phyloP scores from a whole-genome alignment of 92 coral and sea anemone genomes.

The Parazoanthus darwini region DNA sequence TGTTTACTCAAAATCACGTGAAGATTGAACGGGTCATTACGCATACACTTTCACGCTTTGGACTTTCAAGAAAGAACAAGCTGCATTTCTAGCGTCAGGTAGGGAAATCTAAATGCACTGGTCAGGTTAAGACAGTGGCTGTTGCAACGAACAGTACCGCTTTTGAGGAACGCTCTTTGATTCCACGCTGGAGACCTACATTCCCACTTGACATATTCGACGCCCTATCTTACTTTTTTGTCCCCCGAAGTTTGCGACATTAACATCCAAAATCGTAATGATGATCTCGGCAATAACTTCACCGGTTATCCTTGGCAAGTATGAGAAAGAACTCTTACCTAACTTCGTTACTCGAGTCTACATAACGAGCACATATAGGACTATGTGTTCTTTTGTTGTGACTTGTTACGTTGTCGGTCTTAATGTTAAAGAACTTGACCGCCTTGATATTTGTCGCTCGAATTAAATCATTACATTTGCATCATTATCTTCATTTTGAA shows the following conservation, averaged over 20 bases:
- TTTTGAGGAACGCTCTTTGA: constrained; percentile 49
- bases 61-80: constrained; percentile 40
- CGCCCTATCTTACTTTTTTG: constrained; percentile 62
- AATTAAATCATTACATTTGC: background rate
- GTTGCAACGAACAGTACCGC: constrained; percentile 59
- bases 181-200: constrained; percentile 50
- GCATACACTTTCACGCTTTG: constrained; percentile 28
- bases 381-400: constrained; percentile 48
- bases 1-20: too few species aligned
- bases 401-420: constrained; percentile 52
- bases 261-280: constrained; percentile 35
- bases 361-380: constrained; percentile 41
- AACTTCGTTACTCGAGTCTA: constrained; percentile 33
- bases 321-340: constrained; percentile 46
- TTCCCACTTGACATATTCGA: constrained; percentile 52
- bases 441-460: constrained; percentile 23
- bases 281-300: constrained; percentile 43
- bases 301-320: constrained; percentile 41
- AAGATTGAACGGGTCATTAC: too few species aligned
- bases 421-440: constrained; percentile 36
- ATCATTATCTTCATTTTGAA: constrained; percentile 24
- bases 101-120: constrained; percentile 43
- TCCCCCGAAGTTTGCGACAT: constrained; percentile 46
- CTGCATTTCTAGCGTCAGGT: constrained; percentile 21
- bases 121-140: constrained; percentile 56